phyloP scores from a whole-genome alignment of 2,797 vertebrate genomes.

The Bradypus variegatus region DNA sequence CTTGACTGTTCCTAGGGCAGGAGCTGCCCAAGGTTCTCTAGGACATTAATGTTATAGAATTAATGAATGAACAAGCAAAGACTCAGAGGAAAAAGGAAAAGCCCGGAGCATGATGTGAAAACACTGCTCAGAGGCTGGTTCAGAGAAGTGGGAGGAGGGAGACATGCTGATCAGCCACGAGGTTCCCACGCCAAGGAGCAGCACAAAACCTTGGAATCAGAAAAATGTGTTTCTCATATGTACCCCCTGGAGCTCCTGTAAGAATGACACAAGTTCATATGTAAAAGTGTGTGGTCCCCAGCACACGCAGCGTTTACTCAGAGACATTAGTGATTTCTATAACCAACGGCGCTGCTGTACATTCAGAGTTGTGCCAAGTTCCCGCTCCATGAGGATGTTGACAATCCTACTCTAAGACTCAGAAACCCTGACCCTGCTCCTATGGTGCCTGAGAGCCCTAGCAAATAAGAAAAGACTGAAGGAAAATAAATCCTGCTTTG shows the following conservation, averaged over 20 bases:
- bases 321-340: background rate
- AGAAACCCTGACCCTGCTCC: background rate
- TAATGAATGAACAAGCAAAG: background rate
- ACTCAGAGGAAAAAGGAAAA: too few relatives aligned
- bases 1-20: background rate
- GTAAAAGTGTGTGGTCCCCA: too few relatives aligned
- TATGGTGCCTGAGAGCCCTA: background rate
- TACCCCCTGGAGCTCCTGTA: background rate
- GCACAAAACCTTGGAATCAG: background rate
- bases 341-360: rapidly evolving
- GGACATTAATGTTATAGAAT: background rate
- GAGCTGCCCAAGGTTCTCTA: too few relatives aligned
- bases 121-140: background rate
- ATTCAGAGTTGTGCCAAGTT: background rate
- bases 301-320: background rate
- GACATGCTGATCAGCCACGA: rapidly evolving
- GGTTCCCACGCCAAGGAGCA: background rate
- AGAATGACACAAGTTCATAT: too few relatives aligned
- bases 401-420: background rate
- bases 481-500: background rate
- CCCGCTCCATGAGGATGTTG: rapidly evolving
- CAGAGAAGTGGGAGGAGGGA: rapidly evolving
- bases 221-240: background rate
- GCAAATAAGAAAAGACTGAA: background rate
- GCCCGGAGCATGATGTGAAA: background rate